phyloP scores from a whole-genome alignment of 2,113 vertebrate genomes.

The Thamnaconus septentrionalis region DNA sequence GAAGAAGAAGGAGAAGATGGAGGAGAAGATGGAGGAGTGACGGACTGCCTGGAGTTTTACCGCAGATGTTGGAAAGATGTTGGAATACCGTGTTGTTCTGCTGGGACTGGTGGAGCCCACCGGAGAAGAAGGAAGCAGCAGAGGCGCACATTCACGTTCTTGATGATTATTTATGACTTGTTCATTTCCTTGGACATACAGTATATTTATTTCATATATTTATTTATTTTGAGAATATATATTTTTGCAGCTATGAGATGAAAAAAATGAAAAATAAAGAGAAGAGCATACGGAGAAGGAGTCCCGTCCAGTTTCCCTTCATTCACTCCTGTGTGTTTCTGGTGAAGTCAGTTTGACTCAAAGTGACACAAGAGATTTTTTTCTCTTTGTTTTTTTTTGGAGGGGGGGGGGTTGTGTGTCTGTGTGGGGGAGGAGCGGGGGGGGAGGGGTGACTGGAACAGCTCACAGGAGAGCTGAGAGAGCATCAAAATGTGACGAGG shows the following conservation, averaged over 20 bases:
- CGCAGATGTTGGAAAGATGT: no score
- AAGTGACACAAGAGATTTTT: conserved; percentile 23
- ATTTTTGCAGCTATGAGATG: conserved; percentile 79
- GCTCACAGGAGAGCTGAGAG: no score
- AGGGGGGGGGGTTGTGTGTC: no score
- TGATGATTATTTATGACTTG: conserved; percentile 76
- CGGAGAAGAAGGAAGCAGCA: conserved; percentile 51
- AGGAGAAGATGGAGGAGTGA: no score
- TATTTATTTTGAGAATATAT: conserved; percentile 82
- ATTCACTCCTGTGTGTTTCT: neutral
- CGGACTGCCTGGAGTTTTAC: no score
- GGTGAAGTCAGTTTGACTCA: no score
- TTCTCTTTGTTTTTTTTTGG: conserved; percentile 47
- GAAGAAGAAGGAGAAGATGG: conserved; percentile 2
- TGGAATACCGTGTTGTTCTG: no score
- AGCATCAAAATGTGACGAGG: conserved; percentile 9
- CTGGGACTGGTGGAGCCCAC: no score
- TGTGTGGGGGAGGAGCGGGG: no score
- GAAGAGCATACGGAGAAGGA: neutral
- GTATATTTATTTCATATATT: conserved; percentile 84
- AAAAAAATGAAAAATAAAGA: conserved; percentile 44
- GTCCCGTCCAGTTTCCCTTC: neutral
- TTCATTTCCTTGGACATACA: conserved; percentile 59
- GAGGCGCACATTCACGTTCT: conserved; percentile 54
- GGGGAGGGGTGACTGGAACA: no score